A percentile compares a stretch with the other conserved stretches of the same genome.
Evolutionary conservation across 2,113 vertebrate species (phyloP).

Genomic region (Piaya cayana): DNA sequence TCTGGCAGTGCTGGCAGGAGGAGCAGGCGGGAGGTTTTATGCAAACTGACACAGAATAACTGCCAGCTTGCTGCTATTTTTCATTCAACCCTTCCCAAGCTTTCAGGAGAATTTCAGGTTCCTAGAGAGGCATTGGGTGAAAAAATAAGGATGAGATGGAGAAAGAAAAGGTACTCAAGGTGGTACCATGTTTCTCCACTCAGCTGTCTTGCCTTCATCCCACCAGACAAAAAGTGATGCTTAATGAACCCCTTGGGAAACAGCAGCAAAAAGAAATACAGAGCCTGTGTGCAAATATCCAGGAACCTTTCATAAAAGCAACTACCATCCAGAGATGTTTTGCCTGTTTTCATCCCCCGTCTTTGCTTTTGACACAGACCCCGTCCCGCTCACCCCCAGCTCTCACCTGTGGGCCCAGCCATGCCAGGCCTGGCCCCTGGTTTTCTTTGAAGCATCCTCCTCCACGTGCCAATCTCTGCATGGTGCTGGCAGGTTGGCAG

Average conservation of each 20-base stretch:
- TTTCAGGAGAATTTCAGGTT: neutral
- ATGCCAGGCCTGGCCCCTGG: neutral
- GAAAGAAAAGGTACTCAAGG: neutral
- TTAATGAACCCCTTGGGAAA: neutral
- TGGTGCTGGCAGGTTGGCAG: fast-evolving
- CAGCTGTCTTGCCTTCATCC: neutral
- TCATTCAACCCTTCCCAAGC: neutral
- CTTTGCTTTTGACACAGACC: neutral
- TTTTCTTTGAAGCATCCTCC: neutral
- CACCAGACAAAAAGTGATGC: neutral
- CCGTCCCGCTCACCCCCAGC: neutral
- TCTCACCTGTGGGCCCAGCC: constrained; percentile 55
- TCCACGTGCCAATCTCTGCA: neutral
- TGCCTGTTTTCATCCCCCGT: neutral
- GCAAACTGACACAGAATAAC: neutral
- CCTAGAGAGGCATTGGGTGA: neutral
- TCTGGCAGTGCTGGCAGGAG: neutral
- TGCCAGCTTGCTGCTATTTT: neutral
- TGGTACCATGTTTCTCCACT: neutral
- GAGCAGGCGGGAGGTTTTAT: neutral
- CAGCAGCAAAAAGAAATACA: neutral
- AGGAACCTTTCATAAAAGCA: fast-evolving
- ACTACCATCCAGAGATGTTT: neutral
- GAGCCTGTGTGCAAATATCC: neutral
- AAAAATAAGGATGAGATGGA: neutral